Evolutionary conservation across 2,797 vertebrate species (phyloP), one percentile per base, ranked within the genome.

Genomic region (Vireo griseus): DNA sequence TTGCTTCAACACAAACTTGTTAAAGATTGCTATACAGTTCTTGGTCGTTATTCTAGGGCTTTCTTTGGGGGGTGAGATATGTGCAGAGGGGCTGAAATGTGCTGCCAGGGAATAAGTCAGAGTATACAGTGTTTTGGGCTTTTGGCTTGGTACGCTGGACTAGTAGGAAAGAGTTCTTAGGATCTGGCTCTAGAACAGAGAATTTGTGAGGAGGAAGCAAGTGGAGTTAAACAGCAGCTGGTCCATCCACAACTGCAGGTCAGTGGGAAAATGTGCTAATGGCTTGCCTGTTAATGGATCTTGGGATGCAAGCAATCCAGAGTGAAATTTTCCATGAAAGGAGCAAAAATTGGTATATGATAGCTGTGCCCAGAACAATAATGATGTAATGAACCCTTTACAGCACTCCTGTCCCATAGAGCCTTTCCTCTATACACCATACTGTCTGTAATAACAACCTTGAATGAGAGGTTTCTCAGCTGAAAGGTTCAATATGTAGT

Each of bases 301-400:
- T 45, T 57, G 29, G 13, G 11, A 40, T 61, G 14, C 55, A 66
- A 52, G 29, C 10, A 35, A 81, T 48, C n/a, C 31, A 59, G 47
- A 65, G 7, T 11, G 33, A 96, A 92, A 50, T 89, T 71, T 88
- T 81, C 54, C 33, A 18, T 45, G 42, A 67, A 78, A 75, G 24
- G 5, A 86, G 25, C 5, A 89, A 68, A 92, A 88, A 57, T 39
- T 90, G 19, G 18, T 50, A 1, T 42, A 63, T 44, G 37, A 80
- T 68, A 77, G 40, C 37, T 58, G 28, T 69, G 22, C 15, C 16
- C 20, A 69, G 44, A 88, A 58, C 47, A 68, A 65, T 15, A 55
- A 15, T 21, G 33, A 48, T 78, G 59, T 59, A 85, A 81, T 18
- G 13, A 78, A 79, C 7, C 19, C 31, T 55, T 79, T 42, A 81